phyloP scores from a whole-genome alignment of 2,888 invertebrate species.

The Operophtera brumata region DNA sequence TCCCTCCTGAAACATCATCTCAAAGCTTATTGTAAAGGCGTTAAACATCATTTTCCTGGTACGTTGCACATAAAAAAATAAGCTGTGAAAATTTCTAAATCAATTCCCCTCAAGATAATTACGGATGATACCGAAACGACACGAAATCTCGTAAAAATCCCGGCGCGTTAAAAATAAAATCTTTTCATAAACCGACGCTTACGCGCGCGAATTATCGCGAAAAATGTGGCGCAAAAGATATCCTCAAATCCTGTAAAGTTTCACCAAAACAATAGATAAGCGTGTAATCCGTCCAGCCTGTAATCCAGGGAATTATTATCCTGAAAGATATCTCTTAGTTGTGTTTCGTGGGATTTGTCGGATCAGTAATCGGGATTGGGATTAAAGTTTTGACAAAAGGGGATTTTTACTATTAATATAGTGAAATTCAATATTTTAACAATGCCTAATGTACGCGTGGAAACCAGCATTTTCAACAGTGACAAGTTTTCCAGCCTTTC shows the following conservation, averaged over 20 bases:
- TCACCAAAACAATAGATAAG: constrained; percentile 32
- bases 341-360: constrained; percentile 17
- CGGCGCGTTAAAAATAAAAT: constrained; percentile 5
- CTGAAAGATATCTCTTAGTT: constrained; percentile 29
- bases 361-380: constrained; percentile 13
- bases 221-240: constrained; percentile 16
- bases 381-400: constrained; percentile 22
- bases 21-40: not conserved
- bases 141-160: constrained; percentile 1
- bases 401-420: not conserved
- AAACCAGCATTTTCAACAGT: not conserved
- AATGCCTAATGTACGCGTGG: not conserved
- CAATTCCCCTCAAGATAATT: constrained; percentile 8
- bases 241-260: constrained; percentile 22
- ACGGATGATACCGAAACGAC: not conserved
- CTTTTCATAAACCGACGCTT: constrained; percentile 9
- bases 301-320: constrained; percentile 30
- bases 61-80: not conserved
- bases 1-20: not conserved
- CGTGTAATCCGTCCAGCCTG: constrained; percentile 24
- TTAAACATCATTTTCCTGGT: not conserved
- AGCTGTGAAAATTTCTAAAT: constrained; percentile 2
- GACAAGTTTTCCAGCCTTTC: not conserved
- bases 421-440: not conserved
- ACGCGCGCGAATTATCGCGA: constrained; percentile 5